A percentile compares a stretch with the other conserved stretches of the same genome.
phyloP scores from a whole-genome alignment of 2,888 invertebrate genomes.

The Tupiocoris notatus region DNA sequence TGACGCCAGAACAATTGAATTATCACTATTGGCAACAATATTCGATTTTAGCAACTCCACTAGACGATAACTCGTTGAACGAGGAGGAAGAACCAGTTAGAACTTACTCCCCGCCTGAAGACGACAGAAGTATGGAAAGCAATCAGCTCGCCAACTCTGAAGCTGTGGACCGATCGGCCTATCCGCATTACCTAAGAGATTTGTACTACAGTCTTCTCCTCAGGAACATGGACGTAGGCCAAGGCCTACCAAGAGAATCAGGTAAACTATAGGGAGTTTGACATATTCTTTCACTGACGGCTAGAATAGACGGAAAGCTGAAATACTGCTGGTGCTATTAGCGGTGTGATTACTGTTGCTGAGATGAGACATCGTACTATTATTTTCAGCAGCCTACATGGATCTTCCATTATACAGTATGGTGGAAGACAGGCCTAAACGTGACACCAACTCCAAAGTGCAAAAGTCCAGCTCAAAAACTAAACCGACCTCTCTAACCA shows the following conservation, averaged over 20 bases:
- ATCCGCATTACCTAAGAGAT: conserved; percentile 33
- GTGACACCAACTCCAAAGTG: conserved; percentile 45
- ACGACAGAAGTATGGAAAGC: conserved; percentile 40
- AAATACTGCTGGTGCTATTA: too few species aligned
- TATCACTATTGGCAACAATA: not conserved
- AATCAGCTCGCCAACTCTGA: conserved; percentile 38
- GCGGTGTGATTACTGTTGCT: too few species aligned
- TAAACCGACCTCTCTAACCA: conserved; percentile 33
- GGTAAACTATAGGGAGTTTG: too few species aligned
- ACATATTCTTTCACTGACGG: too few species aligned
- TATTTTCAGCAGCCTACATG: conserved; percentile 37
- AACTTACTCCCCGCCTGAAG: conserved; percentile 33
- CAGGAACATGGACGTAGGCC: conserved; percentile 40
- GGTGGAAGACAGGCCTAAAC: conserved; percentile 46
- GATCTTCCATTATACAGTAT: conserved; percentile 46
- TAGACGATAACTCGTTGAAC: conserved; percentile 37
- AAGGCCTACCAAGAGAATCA: conserved; percentile 42
- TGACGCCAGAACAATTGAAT: too few species aligned
- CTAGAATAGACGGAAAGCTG: too few species aligned
- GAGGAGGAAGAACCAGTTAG: conserved; percentile 43
- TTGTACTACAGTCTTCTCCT: conserved; percentile 43
- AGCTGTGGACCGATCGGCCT: not conserved
- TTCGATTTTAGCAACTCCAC: conserved; percentile 14
- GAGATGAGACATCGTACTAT: not conserved
- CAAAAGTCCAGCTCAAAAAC: conserved; percentile 25